Evolutionary conservation across 92 coral and sea anemone genomes (phyloP).

Genomic region (Umimayanthus chanpuru): DNA sequence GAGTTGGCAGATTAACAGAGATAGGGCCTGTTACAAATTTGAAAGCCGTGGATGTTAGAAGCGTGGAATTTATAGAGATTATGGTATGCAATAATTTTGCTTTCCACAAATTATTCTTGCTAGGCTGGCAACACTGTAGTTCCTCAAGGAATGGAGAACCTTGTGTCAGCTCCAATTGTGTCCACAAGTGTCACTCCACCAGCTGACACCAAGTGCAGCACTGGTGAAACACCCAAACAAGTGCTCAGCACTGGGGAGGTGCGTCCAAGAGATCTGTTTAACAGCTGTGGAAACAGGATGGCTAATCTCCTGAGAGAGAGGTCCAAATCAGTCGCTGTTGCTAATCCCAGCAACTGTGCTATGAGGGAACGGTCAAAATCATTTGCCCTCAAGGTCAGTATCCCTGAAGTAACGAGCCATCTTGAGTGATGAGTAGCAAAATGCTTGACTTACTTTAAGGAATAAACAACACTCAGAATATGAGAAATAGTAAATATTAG

Average conservation of each 20-base stretch:
- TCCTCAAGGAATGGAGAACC: conserved; percentile 76
- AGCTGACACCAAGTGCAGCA: neutral
- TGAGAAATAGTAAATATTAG: too few relatives aligned
- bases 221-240: conserved; percentile 46
- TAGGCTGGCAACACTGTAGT: neutral
- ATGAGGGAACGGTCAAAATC: conserved; percentile 89
- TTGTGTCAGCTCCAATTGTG: conserved; percentile 83
- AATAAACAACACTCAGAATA: too few relatives aligned
- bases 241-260: conserved; percentile 38
- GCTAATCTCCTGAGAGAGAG: conserved; percentile 47
- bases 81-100: neutral
- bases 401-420: neutral
- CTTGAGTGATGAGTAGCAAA: too few relatives aligned
- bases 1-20: too few relatives aligned
- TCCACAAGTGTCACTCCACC: conserved; percentile 54
- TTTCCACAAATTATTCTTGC: neutral
- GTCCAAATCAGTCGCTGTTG: conserved; percentile 61
- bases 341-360: conserved; percentile 56
- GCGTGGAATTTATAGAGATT: neutral
- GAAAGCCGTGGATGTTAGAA: neutral
- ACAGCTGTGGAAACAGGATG: conserved; percentile 24
- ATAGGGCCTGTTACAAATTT: too few relatives aligned
- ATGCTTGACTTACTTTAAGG: too few relatives aligned
- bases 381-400: conserved; percentile 87
- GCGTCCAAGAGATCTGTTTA: conserved; percentile 84